Conservation (phyloP, 2,113 vertebrate species). For the Poecile atricapillus region DNA sequence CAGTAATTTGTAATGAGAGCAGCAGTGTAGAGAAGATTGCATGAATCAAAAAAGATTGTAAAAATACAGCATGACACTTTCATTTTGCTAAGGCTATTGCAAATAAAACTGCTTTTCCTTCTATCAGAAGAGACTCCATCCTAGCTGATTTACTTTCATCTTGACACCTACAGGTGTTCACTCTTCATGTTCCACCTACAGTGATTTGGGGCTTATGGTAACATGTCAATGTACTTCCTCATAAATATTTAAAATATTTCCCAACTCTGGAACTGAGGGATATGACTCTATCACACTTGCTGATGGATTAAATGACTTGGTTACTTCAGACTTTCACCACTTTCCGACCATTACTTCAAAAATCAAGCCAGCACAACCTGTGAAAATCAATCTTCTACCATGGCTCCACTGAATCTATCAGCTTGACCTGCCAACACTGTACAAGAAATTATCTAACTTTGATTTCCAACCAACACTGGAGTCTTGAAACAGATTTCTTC, state of each 20-base stretch:
- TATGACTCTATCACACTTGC: rapidly evolving
- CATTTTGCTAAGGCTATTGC: neutral
- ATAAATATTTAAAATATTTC: neutral
- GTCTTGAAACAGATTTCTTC: neutral
- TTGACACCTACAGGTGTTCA: neutral
- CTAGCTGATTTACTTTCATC: neutral
- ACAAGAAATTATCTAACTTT: neutral
- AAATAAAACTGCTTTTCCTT: neutral
- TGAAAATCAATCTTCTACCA: neutral
- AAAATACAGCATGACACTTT: neutral
- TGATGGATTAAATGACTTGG: neutral
- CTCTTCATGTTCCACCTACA: neutral
- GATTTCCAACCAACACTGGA: neutral
- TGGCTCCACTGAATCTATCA: neutral
- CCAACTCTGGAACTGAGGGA: neutral
- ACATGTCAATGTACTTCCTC: neutral
- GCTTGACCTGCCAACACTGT: neutral
- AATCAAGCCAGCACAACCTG: neutral
- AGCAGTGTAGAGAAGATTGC: neutral
- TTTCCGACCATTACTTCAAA: neutral
- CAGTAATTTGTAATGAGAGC: neutral
- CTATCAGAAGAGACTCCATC: neutral
- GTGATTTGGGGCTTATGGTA: neutral
- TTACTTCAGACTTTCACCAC: neutral
- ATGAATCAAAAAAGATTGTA: neutral